Evolutionary conservation across 2,888 invertebrate genomes (phyloP), one percentile per base, ranked within the genome.

Genomic region (Phragmatobia fuliginosa): DNA sequence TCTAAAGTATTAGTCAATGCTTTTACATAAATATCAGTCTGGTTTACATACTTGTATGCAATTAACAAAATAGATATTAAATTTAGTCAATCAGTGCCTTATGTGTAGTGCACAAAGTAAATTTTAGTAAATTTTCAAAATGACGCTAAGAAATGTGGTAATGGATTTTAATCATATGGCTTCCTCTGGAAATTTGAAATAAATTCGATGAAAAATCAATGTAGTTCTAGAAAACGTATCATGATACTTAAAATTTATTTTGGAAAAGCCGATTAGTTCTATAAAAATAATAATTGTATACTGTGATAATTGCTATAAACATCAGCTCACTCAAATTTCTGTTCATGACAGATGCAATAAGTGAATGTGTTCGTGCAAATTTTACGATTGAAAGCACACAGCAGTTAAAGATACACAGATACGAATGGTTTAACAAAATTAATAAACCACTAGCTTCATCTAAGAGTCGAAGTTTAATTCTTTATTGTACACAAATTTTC

Each of bases 321-420:
- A 21, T 45, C 7, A 7, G 45, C 45, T 5, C 18, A 45, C 14
- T 11, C n/a, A 32, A 77, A 60, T 61, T 67, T 72, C 78, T 75
- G 75, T 32, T 1, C 52, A 25, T 67, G 72, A 71, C 69, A 61
- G 58, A 69, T 69, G 49, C 67, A 72, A 75, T 75, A 72, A 66
- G 67, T 56, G 45, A 38, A 66, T 41, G 31, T n/a, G 36, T 32
- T 59, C 18, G 52, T 38, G 45, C 62, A 49, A 66, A 32, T 52
- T 52, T 61, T 49, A 77, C 72, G 32, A 21, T 21, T 70, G 33
- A 65, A 56, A 68, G 38, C 49, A 33, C 25, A 10, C 25, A 1
- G 6, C 21, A 25, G 7, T 31, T 32, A 6, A 32, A 31, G 7
- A 1, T 21, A n/a, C 38, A 59, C 3, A 7, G 3, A n/a, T 49